Conservation (phyloP, 2,113 vertebrate species). For the Python bivittatus region DNA sequence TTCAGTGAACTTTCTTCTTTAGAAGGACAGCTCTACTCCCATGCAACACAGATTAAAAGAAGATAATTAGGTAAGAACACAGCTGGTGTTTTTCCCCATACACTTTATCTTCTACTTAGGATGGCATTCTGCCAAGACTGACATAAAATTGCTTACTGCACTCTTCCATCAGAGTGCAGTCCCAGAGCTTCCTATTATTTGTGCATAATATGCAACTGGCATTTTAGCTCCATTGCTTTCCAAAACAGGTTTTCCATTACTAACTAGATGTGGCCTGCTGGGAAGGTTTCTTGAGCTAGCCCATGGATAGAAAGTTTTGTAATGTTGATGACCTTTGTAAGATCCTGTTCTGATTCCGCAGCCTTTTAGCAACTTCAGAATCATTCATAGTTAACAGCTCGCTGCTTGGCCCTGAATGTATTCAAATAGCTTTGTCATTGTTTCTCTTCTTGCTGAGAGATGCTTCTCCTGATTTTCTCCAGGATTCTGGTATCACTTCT, state of each 20-base stretch:
- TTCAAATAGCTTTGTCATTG: background rate
- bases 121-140: background rate
- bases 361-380: background rate
- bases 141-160: background rate
- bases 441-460: background rate
- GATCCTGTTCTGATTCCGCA: background rate
- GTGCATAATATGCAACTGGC: background rate
- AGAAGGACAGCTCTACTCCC: background rate
- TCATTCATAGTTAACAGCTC: background rate
- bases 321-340: background rate
- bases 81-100: background rate
- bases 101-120: background rate
- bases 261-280: background rate
- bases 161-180: background rate
- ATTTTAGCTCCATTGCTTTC: background rate
- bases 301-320: background rate
- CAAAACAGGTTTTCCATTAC: background rate
- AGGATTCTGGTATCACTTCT: background rate
- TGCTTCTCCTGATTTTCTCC: background rate
- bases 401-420: background rate
- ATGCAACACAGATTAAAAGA: background rate
- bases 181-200: background rate
- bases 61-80: background rate
- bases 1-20: background rate
- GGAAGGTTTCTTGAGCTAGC: background rate